Conservation (phyloP, 2,888 invertebrate genomes). For the Macaria notata region DNA sequence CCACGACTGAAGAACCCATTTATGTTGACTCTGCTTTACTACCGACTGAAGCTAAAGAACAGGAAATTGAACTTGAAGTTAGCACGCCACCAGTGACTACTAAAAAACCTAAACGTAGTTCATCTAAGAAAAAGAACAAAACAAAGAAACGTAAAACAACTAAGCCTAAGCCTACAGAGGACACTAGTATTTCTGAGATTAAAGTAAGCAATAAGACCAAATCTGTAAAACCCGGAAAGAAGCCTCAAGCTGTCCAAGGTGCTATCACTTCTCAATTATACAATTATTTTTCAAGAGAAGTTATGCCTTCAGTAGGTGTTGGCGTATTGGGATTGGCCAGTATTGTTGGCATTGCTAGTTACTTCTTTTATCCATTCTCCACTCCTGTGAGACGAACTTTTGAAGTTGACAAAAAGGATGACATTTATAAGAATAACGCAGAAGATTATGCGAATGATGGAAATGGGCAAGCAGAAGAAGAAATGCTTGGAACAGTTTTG, state of each 20-base stretch:
- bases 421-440: slow-evolving; percentile 85
- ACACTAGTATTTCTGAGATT: slow-evolving; percentile 57
- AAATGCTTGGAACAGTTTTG: slow-evolving; percentile 88
- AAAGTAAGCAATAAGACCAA: slow-evolving; percentile 83
- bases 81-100: slow-evolving; percentile 72
- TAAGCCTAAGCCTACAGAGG: slow-evolving; percentile 59
- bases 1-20: slow-evolving; percentile 53
- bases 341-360: slow-evolving; percentile 88
- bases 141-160: slow-evolving; percentile 83
- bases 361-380: slow-evolving; percentile 89
- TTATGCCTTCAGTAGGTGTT: slow-evolving; percentile 91
- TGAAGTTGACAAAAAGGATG: slow-evolving; percentile 84
- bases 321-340: slow-evolving; percentile 89
- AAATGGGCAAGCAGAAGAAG: slow-evolving; percentile 89
- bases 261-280: slow-evolving; percentile 89
- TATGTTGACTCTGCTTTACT: slow-evolving; percentile 65
- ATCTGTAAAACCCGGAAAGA: slow-evolving; percentile 62
- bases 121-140: slow-evolving; percentile 79
- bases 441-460: slow-evolving; percentile 85
- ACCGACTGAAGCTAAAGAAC: slow-evolving; percentile 74
- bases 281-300: slow-evolving; percentile 89
- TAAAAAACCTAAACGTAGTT: slow-evolving; percentile 72
- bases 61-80: slow-evolving; percentile 75
- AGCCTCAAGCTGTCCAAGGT: slow-evolving; percentile 65
- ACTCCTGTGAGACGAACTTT: slow-evolving; percentile 85